Evolutionary conservation across 2,113 vertebrate species (phyloP), one percentile per base, ranked within the genome.

Genomic region (Pachycephala philippinensis): DNA sequence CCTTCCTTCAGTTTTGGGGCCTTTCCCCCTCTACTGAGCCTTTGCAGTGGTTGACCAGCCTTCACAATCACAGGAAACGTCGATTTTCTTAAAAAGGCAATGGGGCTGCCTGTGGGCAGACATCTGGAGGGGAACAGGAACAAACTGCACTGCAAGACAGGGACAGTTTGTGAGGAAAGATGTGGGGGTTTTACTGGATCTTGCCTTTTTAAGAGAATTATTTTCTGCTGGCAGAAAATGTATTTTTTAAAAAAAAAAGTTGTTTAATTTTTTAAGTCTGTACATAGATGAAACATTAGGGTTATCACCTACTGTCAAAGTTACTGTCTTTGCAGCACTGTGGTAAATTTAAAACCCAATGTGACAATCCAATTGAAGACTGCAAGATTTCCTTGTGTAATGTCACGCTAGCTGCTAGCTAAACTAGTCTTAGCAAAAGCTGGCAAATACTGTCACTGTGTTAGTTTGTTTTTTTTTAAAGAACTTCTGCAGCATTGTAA

Each of bases 161-260:
- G 63, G 27, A 31, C 18, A 68, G 39, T 52, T 83, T 76, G 28
- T 54, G 66, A 77, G 31, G 27, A 49, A 69, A 12, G 11, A 15
- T 33, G 6, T 45, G 35, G 19, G 24, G 1, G 15, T 77, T 85
- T 65, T 80, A 70, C 45, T 77, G 59, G 54, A 44, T 49, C 60
- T 80, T 91, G 90, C 82, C 92, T 95, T 95, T 95, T 96, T 70
- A 90, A 94, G 76, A 64, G 79, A 88, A 92, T 74, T 90, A 37
- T 93, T 96, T 96, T 96, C 96, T 97, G 95, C 95, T 96, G 96
- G 95, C 95, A 95, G 96, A 95, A 96, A 96, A 93, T 9, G 26
- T 71, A 45, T 80, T 87, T 86, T 42, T 20, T 3, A 7, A 44
- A 44, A 30, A 66, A 54, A 21, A 42, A 72, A 72, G 30, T 40